Evolutionary conservation across 1,140 invertebrate species (phyloP), one percentile per base, ranked within the genome.

Genomic region (Apis florea): DNA sequence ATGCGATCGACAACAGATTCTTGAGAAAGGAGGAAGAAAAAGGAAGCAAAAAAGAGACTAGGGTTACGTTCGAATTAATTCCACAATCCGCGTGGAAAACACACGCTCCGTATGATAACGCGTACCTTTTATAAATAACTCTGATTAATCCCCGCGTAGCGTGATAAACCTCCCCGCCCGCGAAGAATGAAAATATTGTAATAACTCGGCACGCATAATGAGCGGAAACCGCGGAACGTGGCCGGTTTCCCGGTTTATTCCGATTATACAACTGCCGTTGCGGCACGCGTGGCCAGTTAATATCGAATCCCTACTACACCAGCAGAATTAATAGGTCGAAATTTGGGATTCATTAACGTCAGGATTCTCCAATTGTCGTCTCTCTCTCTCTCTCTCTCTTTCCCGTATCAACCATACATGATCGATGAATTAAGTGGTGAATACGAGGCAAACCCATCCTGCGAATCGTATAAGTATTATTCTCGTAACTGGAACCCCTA

Each of bases 101-200:
- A 47, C 63, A 67, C 51, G 24, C 2, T 26, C 19, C 4, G 31
- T 2, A 31, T 2, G 31, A 10, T 21, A 51, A 53, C 24, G 49
- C n/a, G 40, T n/a, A 58, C 19, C 58, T 51, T 63, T 72, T 40
- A 40, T 40, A 79, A 79, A 79, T 53, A 24, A 24, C 13, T 40
- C 24, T n/a, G 68, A 79, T 79, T 79, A 79, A 79, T 79, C 19
- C 13, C 49, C 59, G 64, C 31, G 56, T 6, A 15, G 21, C 47
- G 68, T 56, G 56, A 68, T 71, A 71, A 26, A 71, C 53, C 19
- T 40, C 26, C 13, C 26, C 13, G 26, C 21, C 24, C 51, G 15
- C 53, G 69, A 80, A 80, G 78, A 66, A 80, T 74, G 69, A 74
- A 80, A 80, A 80, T 74, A 80, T 80, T 80, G 78, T 80, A 80